These are phyloP conservation scores for Paelopatides confundens DNA, from an alignment of 53 echinoderm and acorn worm species.

Conservation along the genomic window DNA sequence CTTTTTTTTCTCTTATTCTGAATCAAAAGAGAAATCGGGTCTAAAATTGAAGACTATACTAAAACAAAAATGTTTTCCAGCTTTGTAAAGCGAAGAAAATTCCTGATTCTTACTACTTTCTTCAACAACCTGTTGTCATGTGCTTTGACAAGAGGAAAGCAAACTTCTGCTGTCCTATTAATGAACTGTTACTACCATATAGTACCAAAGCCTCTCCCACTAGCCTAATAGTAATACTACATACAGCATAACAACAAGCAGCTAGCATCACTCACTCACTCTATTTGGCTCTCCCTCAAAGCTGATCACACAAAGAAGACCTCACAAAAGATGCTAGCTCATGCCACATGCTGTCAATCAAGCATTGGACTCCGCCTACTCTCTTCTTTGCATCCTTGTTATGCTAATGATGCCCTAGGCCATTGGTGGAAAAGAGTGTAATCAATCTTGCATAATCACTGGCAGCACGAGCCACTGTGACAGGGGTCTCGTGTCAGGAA, in stretches of 20 bases:
- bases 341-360: conserved; percentile 41
- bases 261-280: not conserved
- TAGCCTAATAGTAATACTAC: not conserved
- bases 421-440: conserved; percentile 40
- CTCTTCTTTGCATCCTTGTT: conserved; percentile 28
- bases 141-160: conserved; percentile 25
- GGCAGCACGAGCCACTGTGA: conserved; percentile 42
- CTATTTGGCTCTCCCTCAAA: not conserved
- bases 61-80: not conserved
- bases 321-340: conserved; percentile 52
- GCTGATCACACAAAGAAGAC: conserved; percentile 39
- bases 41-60: not conserved
- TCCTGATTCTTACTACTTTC: not conserved
- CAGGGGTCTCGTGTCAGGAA: conserved; percentile 47
- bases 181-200: conserved; percentile 14
- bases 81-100: not conserved
- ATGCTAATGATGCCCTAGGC: conserved; percentile 55
- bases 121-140: conserved; percentile 46
- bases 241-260: not conserved
- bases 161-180: not conserved
- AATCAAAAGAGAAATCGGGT: not conserved
- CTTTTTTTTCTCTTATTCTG: not conserved
- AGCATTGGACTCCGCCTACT: conserved; percentile 5
- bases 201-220: not conserved
- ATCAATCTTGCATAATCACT: conserved; percentile 54